These are phyloP conservation scores for Dryobates pubescens DNA, from an alignment of 2,797 vertebrate species.

Conservation along the genomic window DNA sequence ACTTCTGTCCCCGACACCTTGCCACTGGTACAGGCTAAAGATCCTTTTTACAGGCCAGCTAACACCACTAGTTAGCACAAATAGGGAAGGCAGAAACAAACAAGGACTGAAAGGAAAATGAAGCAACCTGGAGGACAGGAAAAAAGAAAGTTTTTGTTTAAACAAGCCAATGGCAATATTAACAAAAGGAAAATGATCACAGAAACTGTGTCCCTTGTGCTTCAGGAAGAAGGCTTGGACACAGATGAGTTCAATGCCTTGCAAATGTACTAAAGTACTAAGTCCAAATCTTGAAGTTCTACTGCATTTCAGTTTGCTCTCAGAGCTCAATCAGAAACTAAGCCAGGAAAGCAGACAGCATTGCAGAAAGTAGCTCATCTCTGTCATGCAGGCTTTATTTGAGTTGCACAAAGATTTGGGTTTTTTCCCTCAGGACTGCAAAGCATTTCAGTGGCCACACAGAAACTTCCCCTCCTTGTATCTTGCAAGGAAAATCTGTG, in stretches of 20 bases:
- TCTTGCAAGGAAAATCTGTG: neutral
- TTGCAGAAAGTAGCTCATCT: neutral
- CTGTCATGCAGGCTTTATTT: neutral
- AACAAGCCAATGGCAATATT: neutral
- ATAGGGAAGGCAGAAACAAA: neutral
- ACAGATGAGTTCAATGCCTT: neutral
- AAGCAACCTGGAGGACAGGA: neutral
- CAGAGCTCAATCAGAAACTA: neutral
- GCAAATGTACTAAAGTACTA: neutral
- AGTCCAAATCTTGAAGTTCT: neutral
- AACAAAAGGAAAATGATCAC: neutral
- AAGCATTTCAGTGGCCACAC: neutral
- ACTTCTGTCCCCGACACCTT: neutral
- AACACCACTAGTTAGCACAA: neutral
- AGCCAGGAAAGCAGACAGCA: neutral
- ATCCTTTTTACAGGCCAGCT: neutral
- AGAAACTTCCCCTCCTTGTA: neutral
- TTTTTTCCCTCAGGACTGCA: neutral
- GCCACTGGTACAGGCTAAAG: neutral
- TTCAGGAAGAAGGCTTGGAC: neutral
- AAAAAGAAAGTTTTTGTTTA: neutral
- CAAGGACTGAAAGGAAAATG: neutral
- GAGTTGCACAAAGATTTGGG: neutral
- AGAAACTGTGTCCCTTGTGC: neutral
- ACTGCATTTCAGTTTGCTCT: neutral